These are phyloP conservation scores for Nothobranchius kuhntae DNA, from an alignment of 2,113 vertebrate genomes.

Conservation along the genomic window DNA sequence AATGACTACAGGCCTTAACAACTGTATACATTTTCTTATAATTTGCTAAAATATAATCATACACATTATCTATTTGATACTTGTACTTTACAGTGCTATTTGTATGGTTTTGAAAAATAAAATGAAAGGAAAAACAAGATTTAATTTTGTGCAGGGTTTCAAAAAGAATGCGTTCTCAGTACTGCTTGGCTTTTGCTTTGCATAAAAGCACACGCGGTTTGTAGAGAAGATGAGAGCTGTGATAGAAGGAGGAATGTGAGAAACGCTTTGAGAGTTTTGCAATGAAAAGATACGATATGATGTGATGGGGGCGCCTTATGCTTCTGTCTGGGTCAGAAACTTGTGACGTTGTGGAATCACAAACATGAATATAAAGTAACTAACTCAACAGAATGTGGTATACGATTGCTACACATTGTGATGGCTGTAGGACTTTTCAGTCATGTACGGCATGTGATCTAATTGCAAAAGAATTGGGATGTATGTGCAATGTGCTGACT, in stretches of 20 bases:
- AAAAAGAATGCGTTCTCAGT: background rate
- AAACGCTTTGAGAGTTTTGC: constrained; percentile 21
- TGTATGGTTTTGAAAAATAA: background rate
- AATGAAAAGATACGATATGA: background rate
- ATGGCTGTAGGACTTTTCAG: no score
- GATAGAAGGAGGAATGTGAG: constrained; percentile 28
- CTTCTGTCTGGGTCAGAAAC: constrained; percentile 44
- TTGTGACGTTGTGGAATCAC: constrained; percentile 24
- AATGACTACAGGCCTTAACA: constrained; percentile 13
- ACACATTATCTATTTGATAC: no score
- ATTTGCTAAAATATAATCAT: no score
- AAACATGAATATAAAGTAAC: constrained; percentile 31
- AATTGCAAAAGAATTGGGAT: no score
- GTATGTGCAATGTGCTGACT: no score
- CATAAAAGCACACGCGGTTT: constrained; percentile 16
- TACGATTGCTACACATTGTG: no score
- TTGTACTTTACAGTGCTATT: no score
- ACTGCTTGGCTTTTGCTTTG: background rate
- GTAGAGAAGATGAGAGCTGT: constrained; percentile 28
- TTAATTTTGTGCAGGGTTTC: background rate
- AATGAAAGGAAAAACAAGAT: background rate
- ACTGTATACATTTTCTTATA: background rate
- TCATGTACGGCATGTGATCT: no score
- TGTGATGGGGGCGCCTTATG: background rate
- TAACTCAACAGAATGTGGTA: no score